Conservation (phyloP, 2,797 vertebrate genomes). For the Acanthopagrus latus region DNA sequence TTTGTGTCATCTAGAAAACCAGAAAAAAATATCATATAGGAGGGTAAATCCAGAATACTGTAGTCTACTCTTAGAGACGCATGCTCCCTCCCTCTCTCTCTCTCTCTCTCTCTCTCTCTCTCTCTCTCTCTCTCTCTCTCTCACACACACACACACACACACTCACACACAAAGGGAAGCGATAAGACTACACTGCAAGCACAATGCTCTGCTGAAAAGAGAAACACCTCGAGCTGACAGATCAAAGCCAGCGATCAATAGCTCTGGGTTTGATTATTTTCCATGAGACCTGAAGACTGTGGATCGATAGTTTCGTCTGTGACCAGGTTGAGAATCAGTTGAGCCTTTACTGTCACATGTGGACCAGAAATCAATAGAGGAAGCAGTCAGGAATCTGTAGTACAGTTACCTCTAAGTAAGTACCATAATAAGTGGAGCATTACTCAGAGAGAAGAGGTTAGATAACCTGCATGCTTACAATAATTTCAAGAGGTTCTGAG, state of each 20-base stretch:
- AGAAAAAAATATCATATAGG: slow-evolving; percentile 33
- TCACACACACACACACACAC: slow-evolving; percentile 2
- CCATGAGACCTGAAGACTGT: slow-evolving; percentile 47
- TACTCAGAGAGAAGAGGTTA: background rate
- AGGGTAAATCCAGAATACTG: slow-evolving; percentile 22
- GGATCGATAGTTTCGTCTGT: slow-evolving; percentile 59
- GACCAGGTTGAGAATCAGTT: slow-evolving; percentile 56
- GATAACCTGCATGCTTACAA: background rate
- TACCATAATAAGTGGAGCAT: background rate
- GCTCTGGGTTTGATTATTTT: slow-evolving; percentile 72
- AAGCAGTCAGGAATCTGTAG: slow-evolving; percentile 1
- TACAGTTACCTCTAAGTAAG: background rate
- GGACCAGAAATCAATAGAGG: slow-evolving; percentile 16
- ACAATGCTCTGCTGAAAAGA: slow-evolving; percentile 59
- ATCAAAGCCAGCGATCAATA: slow-evolving; percentile 73
- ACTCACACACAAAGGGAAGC: slow-evolving; percentile 8
- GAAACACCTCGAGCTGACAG: slow-evolving; percentile 57
- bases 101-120: background rate
- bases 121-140: background rate
- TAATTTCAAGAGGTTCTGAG: background rate
- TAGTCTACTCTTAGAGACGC: slow-evolving; percentile 27
- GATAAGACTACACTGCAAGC: slow-evolving; percentile 40
- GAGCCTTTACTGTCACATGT: slow-evolving; percentile 27
- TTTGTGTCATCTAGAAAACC: slow-evolving; percentile 36
- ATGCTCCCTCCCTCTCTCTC: background rate